phyloP scores from a whole-genome alignment of 2,113 vertebrate species.

The Eudyptes chrysolophus region DNA sequence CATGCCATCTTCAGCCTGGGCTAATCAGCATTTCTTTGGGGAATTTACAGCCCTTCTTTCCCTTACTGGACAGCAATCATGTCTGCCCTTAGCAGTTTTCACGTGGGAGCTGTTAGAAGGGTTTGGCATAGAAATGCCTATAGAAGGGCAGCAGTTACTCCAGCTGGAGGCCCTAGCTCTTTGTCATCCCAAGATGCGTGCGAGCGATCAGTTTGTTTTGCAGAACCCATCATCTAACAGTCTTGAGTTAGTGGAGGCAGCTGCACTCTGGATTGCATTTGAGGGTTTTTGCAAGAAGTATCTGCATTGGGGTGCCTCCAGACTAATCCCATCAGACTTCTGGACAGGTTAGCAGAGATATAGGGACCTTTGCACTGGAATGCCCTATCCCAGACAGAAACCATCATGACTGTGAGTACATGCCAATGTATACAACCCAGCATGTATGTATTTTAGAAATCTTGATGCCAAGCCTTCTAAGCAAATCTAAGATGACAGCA shows the following conservation, averaged over 20 bases:
- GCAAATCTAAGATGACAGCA: background rate
- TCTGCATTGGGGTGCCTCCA: rapidly evolving
- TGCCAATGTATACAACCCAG: background rate
- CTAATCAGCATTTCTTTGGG: background rate
- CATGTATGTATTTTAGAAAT: background rate
- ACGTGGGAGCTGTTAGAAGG: background rate
- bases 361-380: background rate
- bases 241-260: background rate
- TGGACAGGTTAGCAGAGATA: background rate
- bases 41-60: rapidly evolving
- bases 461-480: background rate
- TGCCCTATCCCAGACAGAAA: background rate
- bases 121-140: background rate
- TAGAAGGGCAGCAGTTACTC: background rate
- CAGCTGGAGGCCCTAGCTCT: background rate
- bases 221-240: background rate
- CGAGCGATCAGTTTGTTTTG: background rate
- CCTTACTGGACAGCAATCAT: background rate
- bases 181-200: background rate
- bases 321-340: rapidly evolving
- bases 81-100: background rate
- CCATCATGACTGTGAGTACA: background rate
- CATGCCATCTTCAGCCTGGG: background rate
- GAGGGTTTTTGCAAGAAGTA: background rate
- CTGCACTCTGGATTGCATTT: background rate